A percentile compares a stretch with the other conserved stretches of the same genome.
These are phyloP conservation scores for Hapalemur alaotrensis DNA, from an alignment of 2,797 vertebrate genomes.

Conservation along the genomic window DNA sequence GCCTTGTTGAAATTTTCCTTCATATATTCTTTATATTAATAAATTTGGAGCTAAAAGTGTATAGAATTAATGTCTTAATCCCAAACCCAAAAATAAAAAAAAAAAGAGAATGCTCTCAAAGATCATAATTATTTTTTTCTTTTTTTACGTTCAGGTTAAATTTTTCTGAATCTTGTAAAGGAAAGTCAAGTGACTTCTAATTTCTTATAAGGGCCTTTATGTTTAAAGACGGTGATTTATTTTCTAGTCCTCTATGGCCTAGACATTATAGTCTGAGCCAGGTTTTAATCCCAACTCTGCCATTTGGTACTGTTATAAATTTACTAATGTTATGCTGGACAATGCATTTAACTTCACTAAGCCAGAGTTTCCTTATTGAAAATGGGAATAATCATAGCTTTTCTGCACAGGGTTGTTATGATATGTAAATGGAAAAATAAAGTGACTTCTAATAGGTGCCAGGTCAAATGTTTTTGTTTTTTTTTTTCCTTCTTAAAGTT, in stretches of 20 bases:
- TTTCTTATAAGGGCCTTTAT: not conserved
- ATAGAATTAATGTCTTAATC: not conserved
- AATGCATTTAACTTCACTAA: not conserved
- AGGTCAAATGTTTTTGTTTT: conserved; percentile 16
- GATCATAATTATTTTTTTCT: not conserved
- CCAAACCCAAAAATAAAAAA: not conserved
- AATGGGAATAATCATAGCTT: not conserved
- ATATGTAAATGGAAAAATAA: not conserved
- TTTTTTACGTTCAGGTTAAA: not conserved
- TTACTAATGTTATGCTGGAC: not conserved
- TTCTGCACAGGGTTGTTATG: not conserved
- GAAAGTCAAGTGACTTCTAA: not conserved
- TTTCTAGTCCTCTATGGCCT: not conserved
- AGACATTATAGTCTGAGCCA: not conserved
- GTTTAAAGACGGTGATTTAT: not conserved
- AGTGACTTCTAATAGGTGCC: not conserved
- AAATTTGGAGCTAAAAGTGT: not conserved
- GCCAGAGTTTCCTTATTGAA: not conserved
- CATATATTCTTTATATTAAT: not conserved
- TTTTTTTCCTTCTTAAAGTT: too few species aligned
- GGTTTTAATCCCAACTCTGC: not conserved
- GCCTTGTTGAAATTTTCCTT: not conserved
- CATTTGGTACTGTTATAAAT: not conserved
- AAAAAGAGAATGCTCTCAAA: not conserved
- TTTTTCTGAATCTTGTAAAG: not conserved